These are phyloP conservation scores for Hypena proboscidalis DNA, from an alignment of 2,888 invertebrate species.

Conservation along the genomic window DNA sequence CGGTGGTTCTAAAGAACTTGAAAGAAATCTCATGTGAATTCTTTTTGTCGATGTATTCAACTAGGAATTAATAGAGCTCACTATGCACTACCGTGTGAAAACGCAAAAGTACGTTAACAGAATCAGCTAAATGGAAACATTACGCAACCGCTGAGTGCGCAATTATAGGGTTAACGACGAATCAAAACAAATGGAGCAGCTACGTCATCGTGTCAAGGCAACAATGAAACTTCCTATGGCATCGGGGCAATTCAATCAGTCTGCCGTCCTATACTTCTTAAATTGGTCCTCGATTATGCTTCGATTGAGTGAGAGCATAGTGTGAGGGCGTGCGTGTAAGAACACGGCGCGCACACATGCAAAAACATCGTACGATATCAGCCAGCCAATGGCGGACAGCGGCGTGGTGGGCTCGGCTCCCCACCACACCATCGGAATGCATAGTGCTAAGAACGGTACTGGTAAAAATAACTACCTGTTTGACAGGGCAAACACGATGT, in stretches of 20 bases:
- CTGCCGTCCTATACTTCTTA: constrained; percentile 62
- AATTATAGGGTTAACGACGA: constrained; percentile 47
- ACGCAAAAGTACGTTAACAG: constrained; percentile 17
- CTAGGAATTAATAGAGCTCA: constrained; percentile 13
- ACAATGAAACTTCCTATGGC: constrained; percentile 69
- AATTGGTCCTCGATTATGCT: constrained; percentile 74
- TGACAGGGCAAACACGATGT: constrained; percentile 64
- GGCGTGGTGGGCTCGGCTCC: constrained; percentile 82
- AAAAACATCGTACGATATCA: constrained; percentile 78
- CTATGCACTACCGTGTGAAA: constrained; percentile 31
- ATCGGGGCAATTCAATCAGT: constrained; percentile 74
- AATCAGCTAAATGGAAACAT: constrained; percentile 31
- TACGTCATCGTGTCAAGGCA: constrained; percentile 67
- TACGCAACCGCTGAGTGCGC: constrained; percentile 23
- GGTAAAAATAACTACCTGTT: constrained; percentile 83
- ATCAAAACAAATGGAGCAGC: constrained; percentile 56
- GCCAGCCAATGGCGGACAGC: constrained; percentile 66
- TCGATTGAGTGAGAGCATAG: constrained; percentile 64
- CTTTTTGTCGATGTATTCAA: constrained; percentile 2
- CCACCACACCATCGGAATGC: constrained; percentile 77
- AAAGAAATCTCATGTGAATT: constrained; percentile 2
- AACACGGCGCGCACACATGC: constrained; percentile 64
- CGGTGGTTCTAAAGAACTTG: not conserved
- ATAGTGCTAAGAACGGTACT: constrained; percentile 75
- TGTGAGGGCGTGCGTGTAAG: constrained; percentile 36